phyloP scores from a whole-genome alignment of 2,888 invertebrate species.

The Caenorhabditis macrosperma region DNA sequence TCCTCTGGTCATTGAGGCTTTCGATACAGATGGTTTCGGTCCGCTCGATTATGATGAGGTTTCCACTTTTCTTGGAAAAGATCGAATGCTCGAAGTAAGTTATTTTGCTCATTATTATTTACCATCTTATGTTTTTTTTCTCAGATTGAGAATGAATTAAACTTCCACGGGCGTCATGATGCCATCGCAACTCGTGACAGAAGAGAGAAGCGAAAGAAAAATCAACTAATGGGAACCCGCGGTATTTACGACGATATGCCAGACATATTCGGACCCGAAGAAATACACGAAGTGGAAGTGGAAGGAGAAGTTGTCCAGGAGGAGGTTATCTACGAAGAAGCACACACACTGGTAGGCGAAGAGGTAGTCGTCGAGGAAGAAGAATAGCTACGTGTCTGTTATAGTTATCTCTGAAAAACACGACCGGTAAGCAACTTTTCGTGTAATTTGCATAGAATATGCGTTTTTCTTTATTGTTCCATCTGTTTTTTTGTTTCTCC shows the following conservation, averaged over 20 bases:
- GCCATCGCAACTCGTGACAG: neutral
- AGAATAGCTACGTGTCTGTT: neutral
- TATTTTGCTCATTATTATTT: neutral
- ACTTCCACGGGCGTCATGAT: constrained; percentile 29
- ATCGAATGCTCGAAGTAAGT: constrained; percentile 38
- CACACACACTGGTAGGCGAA: constrained; percentile 31
- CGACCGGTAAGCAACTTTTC: constrained; percentile 3
- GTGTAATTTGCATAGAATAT: neutral
- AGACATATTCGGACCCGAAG: constrained; percentile 13
- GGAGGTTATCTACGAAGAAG: constrained; percentile 32
- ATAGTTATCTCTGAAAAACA: neutral
- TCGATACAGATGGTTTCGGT: constrained; percentile 38
- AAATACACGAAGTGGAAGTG: neutral
- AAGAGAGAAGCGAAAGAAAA: constrained; percentile 12
- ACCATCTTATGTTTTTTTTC: neutral
- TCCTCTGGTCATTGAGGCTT: constrained; percentile 46
- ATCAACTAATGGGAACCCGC: neutral
- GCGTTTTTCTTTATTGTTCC: neutral
- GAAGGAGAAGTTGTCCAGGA: constrained; percentile 35
- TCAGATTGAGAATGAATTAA: constrained; percentile 51
- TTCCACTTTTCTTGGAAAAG: constrained; percentile 14
- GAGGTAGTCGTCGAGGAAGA: constrained; percentile 20
- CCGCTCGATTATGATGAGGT: constrained; percentile 51
- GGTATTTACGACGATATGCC: constrained; percentile 36
- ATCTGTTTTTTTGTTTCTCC: neutral